Evolutionary conservation across 2,888 invertebrate genomes (phyloP), one percentile per base, ranked within the genome.

Genomic region (Heliconius aoede): DNA sequence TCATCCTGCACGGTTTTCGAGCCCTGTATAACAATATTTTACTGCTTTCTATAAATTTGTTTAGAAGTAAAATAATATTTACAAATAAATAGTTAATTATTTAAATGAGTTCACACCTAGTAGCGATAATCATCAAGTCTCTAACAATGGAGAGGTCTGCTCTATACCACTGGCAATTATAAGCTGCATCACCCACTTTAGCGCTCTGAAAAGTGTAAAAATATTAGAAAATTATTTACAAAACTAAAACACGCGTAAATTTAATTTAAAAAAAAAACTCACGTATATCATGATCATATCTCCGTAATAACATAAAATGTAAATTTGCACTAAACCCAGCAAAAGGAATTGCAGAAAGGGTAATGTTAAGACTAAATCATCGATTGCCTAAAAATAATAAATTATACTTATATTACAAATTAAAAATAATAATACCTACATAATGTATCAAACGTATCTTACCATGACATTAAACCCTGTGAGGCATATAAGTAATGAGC

Each of bases 391-490:
- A 32, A 88, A 69, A 21, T 11, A 55, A 21, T 24, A 46, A 55
- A 30, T 11, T 26, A 55, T 26, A 30, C 30, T 32, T n/a, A 28
- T 15, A 28, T 15, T 51, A 11, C 1, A 46, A 9, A 21, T 15
- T 13, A 67, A 8, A 30, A 40, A 24, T 13, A 61, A 8, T 30
- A 62, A 62, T 21, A 30, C 1, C 21, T 28, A 62, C 18, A 30
- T n/a, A n/a, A n/a, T n/a, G n/a, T 18, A 21, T 32, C 1, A 8
- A 28, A 28, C 1, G 28, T 51, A 9, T 46, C 71, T 60, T 83
- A 91, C 90, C 86, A 84, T 83, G 1, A 88, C 79, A 80, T 91
- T 91, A 67, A 91, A 90, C 9, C 88, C 90, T 9, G 87, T 83
- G 8, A 87, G 84, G 73, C 91, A 91, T 74, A 91, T 88, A 3